These are phyloP conservation scores for Cyanoliseus patagonus DNA, from an alignment of 2,113 vertebrate species.

Conservation along the genomic window DNA sequence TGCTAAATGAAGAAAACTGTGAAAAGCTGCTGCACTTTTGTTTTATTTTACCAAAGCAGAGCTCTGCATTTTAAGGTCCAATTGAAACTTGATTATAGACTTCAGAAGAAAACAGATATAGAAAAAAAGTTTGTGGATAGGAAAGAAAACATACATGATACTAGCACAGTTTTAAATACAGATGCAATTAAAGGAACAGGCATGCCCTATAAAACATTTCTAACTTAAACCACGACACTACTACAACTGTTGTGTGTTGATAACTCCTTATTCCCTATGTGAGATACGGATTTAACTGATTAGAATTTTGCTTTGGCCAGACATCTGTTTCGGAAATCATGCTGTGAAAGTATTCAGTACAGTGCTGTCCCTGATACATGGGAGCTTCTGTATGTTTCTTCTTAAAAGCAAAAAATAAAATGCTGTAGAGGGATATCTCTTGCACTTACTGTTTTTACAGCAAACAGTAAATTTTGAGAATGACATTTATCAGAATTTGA, in stretches of 20 bases:
- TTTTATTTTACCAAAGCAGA: conserved; percentile 44
- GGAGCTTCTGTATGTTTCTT: conserved; percentile 6
- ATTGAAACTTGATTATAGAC: conserved; percentile 48
- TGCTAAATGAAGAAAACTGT: conserved; percentile 16
- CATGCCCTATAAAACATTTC: not conserved
- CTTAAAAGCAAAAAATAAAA: conserved; percentile 42
- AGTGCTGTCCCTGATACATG: not conserved
- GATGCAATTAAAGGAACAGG: conserved; percentile 13
- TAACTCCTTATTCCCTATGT: conserved; percentile 21
- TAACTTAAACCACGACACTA: not conserved
- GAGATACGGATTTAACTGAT: conserved; percentile 11
- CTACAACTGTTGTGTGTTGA: not conserved
- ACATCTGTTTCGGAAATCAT: not conserved
- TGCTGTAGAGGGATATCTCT: not conserved
- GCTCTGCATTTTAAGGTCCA: conserved; percentile 19
- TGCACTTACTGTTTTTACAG: conserved; percentile 14
- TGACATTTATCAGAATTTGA: conserved; percentile 12
- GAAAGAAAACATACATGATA: conserved; percentile 12
- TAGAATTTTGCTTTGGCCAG: conserved; percentile 15
- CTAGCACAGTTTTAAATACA: conserved; percentile 5
- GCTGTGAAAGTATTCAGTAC: conserved; percentile 3
- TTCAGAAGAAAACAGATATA: conserved; percentile 24
- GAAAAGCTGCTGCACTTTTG: not conserved
- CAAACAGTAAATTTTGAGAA: conserved; percentile 30
- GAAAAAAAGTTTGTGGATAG: conserved; percentile 28